Evolutionary conservation across 1,140 invertebrate species (phyloP), one percentile per base, ranked within the genome.

Genomic region (Bombus ignitus): DNA sequence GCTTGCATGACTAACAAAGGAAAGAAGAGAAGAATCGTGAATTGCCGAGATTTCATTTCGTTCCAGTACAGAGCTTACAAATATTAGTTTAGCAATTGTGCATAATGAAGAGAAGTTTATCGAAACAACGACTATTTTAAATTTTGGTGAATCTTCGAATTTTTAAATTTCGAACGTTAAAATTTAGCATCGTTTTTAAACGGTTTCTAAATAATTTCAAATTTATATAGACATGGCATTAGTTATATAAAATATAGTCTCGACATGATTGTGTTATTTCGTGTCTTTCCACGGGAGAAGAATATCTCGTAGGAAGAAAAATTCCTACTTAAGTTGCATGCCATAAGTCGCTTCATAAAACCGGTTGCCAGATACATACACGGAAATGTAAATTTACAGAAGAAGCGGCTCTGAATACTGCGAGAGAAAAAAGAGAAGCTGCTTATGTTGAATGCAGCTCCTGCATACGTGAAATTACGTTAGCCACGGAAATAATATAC

Each of bases 301-400:
- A 25, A 57, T 70, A 75, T 75, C 62, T 82, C 44, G 68, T 72
- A 72, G 59, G 32, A 68, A 85, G 79, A 86, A 86, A 82, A 82
- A 73, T 57, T 68, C 15, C 79, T 86, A 44, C 84, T 82, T 86
- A 82, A 86, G 62, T 82, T 86, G 84, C 71, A 86, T 82, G 72
- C 62, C 59, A 47, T 70, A 79, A 85, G 77, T n/a, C 59, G 82
- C 32, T 85, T 85, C 82, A 84, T 85, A 80, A 85, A 87, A 87
- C 86, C 86, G 82, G 86, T 87, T 87, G 47, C 42, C 66, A 62
- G 76, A 84, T 78, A 87, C 75, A 84, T 78, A 87, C 75, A 75
- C 74, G 82, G 86, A 87, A 85, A 85, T 87, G 82, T 85, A 87
- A 87, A 87, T 85, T 87, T 68, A 66, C 35, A 32, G 42, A 75